Percentiles rank a stretch among this genome's conserved stretches.
phyloP scores from a whole-genome alignment of 2,113 vertebrate species.

The Psittacula cyanocephala region DNA sequence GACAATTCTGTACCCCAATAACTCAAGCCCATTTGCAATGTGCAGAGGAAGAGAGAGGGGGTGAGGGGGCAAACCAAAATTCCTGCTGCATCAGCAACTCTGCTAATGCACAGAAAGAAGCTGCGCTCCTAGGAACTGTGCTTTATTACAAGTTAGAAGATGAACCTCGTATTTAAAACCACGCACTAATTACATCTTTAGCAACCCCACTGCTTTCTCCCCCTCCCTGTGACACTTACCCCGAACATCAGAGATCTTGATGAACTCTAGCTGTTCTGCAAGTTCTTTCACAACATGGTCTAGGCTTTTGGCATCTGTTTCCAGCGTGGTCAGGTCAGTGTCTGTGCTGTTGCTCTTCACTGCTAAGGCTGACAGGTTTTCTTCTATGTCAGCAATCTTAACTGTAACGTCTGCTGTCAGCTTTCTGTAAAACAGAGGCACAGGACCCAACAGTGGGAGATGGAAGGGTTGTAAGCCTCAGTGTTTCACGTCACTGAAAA shows the following conservation, averaged over 20 bases:
- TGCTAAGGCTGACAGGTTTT: slow-evolving; percentile 73
- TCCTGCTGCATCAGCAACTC: slow-evolving; percentile 19
- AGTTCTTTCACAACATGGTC: slow-evolving; percentile 85
- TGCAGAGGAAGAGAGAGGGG: background rate
- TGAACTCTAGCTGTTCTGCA: slow-evolving; percentile 89
- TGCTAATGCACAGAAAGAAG: background rate
- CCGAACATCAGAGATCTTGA: slow-evolving; percentile 94
- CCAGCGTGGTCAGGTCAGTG: slow-evolving; percentile 74
- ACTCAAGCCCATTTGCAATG: background rate
- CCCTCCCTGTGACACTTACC: slow-evolving; percentile 73
- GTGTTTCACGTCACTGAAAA: background rate
- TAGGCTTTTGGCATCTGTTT: slow-evolving; percentile 82
- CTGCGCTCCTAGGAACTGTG: background rate
- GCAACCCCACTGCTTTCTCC: background rate
- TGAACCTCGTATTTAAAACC: background rate
- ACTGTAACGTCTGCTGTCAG: slow-evolving; percentile 82
- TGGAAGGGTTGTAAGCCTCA: background rate
- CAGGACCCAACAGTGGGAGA: background rate
- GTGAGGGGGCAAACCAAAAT: background rate
- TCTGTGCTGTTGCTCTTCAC: slow-evolving; percentile 74
- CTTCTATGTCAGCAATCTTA: slow-evolving; percentile 82
- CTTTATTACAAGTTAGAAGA: background rate
- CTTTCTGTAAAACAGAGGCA: slow-evolving; percentile 76
- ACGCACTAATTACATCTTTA: background rate
- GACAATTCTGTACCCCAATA: background rate